phyloP scores from a whole-genome alignment of 92 coral and sea anemone genomes.

The Galaxea fascicularis region DNA sequence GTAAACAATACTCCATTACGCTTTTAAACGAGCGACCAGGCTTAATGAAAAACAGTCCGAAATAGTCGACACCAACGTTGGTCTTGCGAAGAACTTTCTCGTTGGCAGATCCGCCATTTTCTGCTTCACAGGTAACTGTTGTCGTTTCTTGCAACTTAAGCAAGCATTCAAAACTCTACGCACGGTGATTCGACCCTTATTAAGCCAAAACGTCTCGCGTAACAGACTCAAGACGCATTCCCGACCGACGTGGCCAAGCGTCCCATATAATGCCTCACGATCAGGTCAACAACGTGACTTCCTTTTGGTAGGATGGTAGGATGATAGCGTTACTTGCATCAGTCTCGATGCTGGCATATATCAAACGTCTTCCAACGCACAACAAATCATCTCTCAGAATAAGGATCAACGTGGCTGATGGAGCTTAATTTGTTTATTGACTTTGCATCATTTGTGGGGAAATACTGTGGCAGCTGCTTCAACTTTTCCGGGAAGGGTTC shows the following conservation, averaged over 20 bases:
- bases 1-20: constrained; percentile 69
- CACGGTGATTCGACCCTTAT: constrained; percentile 50
- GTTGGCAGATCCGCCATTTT: constrained; percentile 62
- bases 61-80: constrained; percentile 51
- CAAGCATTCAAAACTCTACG: constrained; percentile 48
- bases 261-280: constrained; percentile 33
- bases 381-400: constrained; percentile 52
- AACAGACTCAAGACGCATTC: constrained; percentile 48
- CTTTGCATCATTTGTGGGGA: neutral
- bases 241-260: constrained; percentile 53
- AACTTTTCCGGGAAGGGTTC: constrained; percentile 41
- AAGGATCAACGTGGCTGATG: constrained; percentile 43
- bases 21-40: constrained; percentile 30
- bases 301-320: constrained; percentile 64
- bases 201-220: constrained; percentile 42
- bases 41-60: constrained; percentile 28
- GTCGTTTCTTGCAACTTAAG: constrained; percentile 53
- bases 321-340: constrained; percentile 56
- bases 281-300: constrained; percentile 46
- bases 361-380: constrained; percentile 62
- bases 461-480: constrained; percentile 1
- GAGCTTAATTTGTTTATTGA: constrained; percentile 62
- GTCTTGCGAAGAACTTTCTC: constrained; percentile 51
- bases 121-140: constrained; percentile 33
- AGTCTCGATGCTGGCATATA: constrained; percentile 38